Conservation (phyloP, 2,797 vertebrate genomes). For the Ibycter americanus region DNA sequence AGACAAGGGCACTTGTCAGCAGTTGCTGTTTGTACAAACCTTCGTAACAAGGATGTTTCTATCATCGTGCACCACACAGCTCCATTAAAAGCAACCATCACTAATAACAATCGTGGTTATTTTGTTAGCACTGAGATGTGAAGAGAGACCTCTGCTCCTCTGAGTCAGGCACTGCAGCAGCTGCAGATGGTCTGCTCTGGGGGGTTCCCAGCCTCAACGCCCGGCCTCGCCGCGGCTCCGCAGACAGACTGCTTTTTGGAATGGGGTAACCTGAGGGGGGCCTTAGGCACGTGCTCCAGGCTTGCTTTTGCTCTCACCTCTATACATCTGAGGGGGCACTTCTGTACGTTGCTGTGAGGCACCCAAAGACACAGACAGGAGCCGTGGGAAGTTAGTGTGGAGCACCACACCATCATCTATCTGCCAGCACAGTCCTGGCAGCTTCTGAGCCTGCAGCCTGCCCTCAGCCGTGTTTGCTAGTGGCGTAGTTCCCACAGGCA, state of each 20-base stretch:
- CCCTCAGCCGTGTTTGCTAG: rapidly evolving
- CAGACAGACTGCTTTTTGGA: not conserved
- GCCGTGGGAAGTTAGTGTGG: not conserved
- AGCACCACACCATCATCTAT: not conserved
- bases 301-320: not conserved
- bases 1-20: not conserved
- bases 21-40: not conserved
- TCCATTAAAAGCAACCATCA: not conserved
- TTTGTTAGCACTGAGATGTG: not conserved
- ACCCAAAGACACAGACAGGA: not conserved
- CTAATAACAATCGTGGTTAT: not conserved
- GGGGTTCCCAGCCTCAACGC: not conserved
- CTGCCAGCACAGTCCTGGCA: not conserved
- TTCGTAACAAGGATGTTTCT: not conserved
- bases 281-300: rapidly evolving
- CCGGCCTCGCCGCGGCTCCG: not conserved
- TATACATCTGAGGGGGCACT: too few species aligned
- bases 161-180: not conserved
- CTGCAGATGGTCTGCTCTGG: not conserved
- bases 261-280: not conserved
- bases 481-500: not conserved
- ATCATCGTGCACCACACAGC: not conserved
- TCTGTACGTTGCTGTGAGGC: rapidly evolving
- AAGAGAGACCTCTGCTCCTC: not conserved
- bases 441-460: not conserved